A percentile compares a stretch with the other conserved stretches of the same genome.
These are phyloP conservation scores for Plagodis dolabraria DNA, from an alignment of 2,888 invertebrate species.

Conservation along the genomic window DNA sequence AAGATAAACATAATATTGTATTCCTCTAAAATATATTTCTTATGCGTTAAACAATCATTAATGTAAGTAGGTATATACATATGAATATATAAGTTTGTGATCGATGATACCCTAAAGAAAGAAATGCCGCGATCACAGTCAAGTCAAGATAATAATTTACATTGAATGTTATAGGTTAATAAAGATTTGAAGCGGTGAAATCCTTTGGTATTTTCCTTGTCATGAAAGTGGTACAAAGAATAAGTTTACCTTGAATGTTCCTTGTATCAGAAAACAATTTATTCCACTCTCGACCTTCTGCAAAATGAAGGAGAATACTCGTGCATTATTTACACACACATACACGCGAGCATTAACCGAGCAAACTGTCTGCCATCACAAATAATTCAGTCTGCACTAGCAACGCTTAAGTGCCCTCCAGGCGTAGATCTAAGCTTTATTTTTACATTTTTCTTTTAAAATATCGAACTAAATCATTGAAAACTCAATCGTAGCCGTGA, in stretches of 20 bases:
- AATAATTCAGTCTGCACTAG: constrained; percentile 52
- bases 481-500: constrained; percentile 13
- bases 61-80: no score
- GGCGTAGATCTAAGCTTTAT: constrained; percentile 44
- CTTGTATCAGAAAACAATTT: neutral
- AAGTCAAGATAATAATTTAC: no score
- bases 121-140: no score
- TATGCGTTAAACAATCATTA: no score
- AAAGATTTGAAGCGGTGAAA: no score
- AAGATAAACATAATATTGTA: no score
- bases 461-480: constrained; percentile 2
- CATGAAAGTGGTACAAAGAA: no score
- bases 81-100: no score
- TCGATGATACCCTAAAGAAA: no score
- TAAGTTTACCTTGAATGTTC: neutral
- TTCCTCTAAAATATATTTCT: no score
- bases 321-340: constrained; percentile 9
- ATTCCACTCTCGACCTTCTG: neutral
- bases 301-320: constrained; percentile 1
- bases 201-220: no score
- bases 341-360: constrained; percentile 30
- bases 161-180: no score
- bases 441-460: constrained; percentile 40
- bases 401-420: constrained; percentile 54
- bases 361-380: constrained; percentile 42